phyloP scores from a whole-genome alignment of 2,113 vertebrate genomes.

The Parus major region DNA sequence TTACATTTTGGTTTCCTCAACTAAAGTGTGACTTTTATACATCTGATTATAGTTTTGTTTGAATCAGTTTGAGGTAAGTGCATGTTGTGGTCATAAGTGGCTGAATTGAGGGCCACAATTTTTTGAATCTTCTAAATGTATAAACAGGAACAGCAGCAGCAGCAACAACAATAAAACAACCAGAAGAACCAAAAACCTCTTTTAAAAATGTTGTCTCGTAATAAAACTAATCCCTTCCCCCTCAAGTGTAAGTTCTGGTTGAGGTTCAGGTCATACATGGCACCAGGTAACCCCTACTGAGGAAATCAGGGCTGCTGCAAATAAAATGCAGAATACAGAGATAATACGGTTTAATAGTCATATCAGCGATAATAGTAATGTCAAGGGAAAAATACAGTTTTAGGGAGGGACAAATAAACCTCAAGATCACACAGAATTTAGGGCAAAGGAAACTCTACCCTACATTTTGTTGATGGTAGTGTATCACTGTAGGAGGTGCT shows the following conservation, averaged over 20 bases:
- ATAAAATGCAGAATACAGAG: background rate
- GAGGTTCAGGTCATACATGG: background rate
- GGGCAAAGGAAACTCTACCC: background rate
- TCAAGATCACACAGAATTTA: background rate
- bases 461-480: background rate
- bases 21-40: background rate
- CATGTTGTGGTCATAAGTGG: background rate
- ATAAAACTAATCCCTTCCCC: background rate
- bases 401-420: background rate
- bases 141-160: background rate
- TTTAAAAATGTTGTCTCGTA: background rate
- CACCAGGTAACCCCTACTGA: background rate
- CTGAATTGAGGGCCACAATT: background rate
- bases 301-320: background rate
- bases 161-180: background rate
- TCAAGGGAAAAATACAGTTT: background rate
- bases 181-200: background rate
- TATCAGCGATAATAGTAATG: background rate
- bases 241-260: rapidly evolving
- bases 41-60: background rate
- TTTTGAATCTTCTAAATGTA: background rate
- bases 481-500: constrained; percentile 12
- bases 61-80: background rate
- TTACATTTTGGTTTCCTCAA: background rate
- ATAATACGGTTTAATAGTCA: background rate